Percentiles rank a stretch among this genome's conserved stretches.
Conservation (phyloP, 2,888 invertebrate genomes). For the Macrophya alboannulata region DNA sequence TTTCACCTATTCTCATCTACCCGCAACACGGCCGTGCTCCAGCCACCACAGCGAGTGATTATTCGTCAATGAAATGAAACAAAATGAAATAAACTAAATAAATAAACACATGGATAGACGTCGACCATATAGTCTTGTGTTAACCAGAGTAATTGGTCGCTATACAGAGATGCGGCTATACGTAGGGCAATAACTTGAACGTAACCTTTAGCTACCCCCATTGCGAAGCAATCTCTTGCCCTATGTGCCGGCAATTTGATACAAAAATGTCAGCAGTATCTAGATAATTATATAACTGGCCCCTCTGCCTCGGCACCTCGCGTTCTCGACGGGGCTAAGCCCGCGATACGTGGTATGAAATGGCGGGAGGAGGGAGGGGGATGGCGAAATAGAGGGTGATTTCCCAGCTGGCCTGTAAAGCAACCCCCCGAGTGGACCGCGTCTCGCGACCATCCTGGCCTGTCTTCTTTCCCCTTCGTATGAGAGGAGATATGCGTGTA, state of each 20-base stretch:
- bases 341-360: constrained; percentile 41
- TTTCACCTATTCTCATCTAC: no score
- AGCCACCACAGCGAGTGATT: background rate
- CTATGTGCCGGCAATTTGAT: constrained; percentile 68
- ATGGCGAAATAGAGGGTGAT: constrained; percentile 79
- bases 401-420: constrained; percentile 83
- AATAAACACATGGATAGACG: background rate
- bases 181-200: constrained; percentile 41
- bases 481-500: constrained; percentile 24
- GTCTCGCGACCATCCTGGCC: constrained; percentile 57
- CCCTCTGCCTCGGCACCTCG: constrained; percentile 59
- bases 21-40: no score
- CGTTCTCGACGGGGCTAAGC: constrained; percentile 48
- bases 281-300: constrained; percentile 77
- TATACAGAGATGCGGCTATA: background rate
- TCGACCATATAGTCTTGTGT: background rate
- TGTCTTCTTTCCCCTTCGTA: constrained; percentile 45
- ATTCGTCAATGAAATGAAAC: background rate
- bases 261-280: constrained; percentile 76
- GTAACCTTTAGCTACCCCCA: constrained; percentile 58
- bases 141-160: background rate
- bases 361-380: constrained; percentile 60
- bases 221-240: constrained; percentile 62
- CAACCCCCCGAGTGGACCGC: constrained; percentile 63
- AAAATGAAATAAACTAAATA: background rate